Evolutionary conservation across 2,888 invertebrate genomes (phyloP).

Genomic region (Drosophila putrida): DNA sequence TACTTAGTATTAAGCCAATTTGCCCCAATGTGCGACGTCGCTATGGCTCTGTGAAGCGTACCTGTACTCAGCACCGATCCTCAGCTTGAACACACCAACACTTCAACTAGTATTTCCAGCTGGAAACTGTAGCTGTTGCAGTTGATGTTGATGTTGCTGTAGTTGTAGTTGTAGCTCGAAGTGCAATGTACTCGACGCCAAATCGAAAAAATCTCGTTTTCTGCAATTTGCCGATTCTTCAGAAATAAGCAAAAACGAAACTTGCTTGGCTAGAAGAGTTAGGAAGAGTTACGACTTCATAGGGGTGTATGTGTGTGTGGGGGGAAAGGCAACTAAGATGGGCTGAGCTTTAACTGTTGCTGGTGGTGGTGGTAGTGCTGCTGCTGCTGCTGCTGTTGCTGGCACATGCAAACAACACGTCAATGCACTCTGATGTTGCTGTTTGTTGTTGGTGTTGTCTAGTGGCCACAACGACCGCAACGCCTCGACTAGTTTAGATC

Average conservation of each 20-base stretch:
- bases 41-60: constrained; percentile 45
- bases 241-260: constrained; percentile 65
- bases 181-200: constrained; percentile 72
- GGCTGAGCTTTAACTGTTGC: constrained; percentile 51
- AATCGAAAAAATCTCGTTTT: constrained; percentile 75
- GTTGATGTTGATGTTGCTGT: constrained; percentile 2
- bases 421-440: constrained; percentile 69
- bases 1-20: not conserved
- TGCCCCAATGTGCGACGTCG: constrained; percentile 39
- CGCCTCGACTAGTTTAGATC: constrained; percentile 79
- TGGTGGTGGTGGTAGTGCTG: constrained; percentile 14
- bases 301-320: not conserved
- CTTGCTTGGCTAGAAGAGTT: constrained; percentile 64
- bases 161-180: constrained; percentile 47
- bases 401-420: constrained; percentile 75
- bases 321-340: constrained; percentile 43
- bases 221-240: constrained; percentile 76
- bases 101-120: constrained; percentile 46
- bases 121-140: constrained; percentile 42
- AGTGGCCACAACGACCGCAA: constrained; percentile 64
- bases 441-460: constrained; percentile 36
- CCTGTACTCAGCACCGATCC: constrained; percentile 60
- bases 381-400: constrained; percentile 21
- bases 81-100: constrained; percentile 49
- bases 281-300: constrained; percentile 14